Conservation (phyloP, 2,113 vertebrate species). For the Siniperca chuatsi region DNA sequence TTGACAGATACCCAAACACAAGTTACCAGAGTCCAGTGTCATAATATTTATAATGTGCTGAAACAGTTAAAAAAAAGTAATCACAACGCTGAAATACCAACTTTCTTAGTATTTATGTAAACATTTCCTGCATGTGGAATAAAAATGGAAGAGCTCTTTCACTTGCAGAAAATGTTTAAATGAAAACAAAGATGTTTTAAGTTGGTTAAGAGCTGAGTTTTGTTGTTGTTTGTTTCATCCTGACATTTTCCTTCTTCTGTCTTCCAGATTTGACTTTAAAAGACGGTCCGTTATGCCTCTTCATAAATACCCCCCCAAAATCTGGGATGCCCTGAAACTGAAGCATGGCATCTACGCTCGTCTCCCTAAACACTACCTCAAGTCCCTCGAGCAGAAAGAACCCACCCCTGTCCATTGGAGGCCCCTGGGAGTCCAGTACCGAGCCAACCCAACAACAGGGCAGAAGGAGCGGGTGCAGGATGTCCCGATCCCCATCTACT, state of each 20-base stretch:
- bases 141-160: not conserved
- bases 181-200: not conserved
- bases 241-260: not conserved
- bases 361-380: constrained; percentile 90
- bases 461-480: constrained; percentile 90
- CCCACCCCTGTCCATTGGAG: constrained; percentile 90
- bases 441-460: constrained; percentile 84
- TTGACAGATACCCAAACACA: not conserved
- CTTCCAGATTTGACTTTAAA: constrained; percentile 35
- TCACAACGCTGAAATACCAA: not conserved
- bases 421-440: constrained; percentile 85
- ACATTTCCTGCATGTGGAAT: not conserved
- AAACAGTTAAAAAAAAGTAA: too few species aligned
- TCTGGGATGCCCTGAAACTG: constrained; percentile 88
- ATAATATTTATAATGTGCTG: too few species aligned
- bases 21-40: too few species aligned
- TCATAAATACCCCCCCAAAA: constrained; percentile 85
- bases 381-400: constrained; percentile 79
- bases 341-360: constrained; percentile 90
- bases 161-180: not conserved
- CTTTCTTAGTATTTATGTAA: not conserved
- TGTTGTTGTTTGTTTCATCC: not conserved
- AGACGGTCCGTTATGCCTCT: constrained; percentile 85
- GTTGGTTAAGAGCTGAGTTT: not conserved
- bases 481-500: constrained; percentile 87